A percentile compares a stretch with the other conserved stretches of the same genome.
Conservation (phyloP, 2,888 invertebrate genomes). For the Notodonta ziczac region DNA sequence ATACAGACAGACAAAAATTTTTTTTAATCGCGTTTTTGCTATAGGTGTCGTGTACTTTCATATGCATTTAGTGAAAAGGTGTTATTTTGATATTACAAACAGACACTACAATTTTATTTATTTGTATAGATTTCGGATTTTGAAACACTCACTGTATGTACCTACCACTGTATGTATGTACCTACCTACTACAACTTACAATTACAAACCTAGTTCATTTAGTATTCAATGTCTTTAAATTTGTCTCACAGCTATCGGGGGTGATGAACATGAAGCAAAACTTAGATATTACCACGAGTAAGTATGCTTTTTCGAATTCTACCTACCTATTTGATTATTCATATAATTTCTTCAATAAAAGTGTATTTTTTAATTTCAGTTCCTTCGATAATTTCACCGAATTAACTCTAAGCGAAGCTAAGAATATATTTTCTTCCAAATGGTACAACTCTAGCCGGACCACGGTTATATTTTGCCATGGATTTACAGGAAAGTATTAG, state of each 20-base stretch:
- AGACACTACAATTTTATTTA: too few species aligned
- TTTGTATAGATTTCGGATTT: too few species aligned
- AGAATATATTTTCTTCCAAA: slow-evolving; percentile 50
- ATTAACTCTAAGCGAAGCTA: slow-evolving; percentile 49
- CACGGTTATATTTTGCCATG: slow-evolving; percentile 65
- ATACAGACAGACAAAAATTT: too few species aligned
- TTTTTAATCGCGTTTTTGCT: too few species aligned
- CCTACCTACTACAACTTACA: too few species aligned
- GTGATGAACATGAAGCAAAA: slow-evolving; percentile 50
- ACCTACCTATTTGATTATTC: not conserved
- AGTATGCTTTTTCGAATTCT: slow-evolving; percentile 14
- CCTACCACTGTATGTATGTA: too few species aligned
- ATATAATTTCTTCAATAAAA: not conserved
- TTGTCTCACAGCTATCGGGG: slow-evolving; percentile 48
- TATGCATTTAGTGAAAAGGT: too few species aligned
- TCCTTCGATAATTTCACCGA: slow-evolving; percentile 63
- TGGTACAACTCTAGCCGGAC: slow-evolving; percentile 60
- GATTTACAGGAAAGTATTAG: slow-evolving; percentile 62
- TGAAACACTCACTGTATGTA: too few species aligned
- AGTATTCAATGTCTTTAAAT: not conserved
- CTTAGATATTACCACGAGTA: slow-evolving; percentile 49
- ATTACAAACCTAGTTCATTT: too few species aligned
- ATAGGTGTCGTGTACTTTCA: too few species aligned
- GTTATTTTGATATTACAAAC: too few species aligned
- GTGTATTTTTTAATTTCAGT: slow-evolving; percentile 44